Conservation (phyloP, 2,113 vertebrate species). For the Pipa parva region DNA sequence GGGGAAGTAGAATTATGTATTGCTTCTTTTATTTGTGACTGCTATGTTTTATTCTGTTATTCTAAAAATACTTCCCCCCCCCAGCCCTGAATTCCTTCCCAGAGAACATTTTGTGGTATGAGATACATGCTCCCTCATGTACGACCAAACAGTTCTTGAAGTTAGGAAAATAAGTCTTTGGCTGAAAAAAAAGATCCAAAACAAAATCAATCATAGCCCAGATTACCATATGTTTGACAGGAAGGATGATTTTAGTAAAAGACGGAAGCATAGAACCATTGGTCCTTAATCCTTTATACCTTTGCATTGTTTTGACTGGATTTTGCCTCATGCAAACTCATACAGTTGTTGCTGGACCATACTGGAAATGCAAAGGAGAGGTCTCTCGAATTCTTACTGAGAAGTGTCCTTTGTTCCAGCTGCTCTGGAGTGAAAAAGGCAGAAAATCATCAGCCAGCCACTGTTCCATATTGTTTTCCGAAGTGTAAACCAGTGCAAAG, state of each 20-base stretch:
- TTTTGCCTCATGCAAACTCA: conserved; percentile 53
- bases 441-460: conserved; percentile 81
- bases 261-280: conserved; percentile 60
- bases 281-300: conserved; percentile 46
- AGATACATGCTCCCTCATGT: conserved; percentile 46
- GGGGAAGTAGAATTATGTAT: conserved; percentile 48
- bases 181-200: conserved; percentile 48
- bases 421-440: conserved; percentile 74
- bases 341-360: conserved; percentile 76
- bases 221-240: conserved; percentile 35
- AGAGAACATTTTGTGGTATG: conserved; percentile 48
- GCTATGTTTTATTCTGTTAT: conserved; percentile 41
- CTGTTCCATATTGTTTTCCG: conserved; percentile 61
- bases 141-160: conserved; percentile 49
- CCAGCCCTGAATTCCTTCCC: conserved; percentile 54
- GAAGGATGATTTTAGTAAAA: conserved; percentile 52
- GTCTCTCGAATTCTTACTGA: conserved; percentile 80
- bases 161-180: conserved; percentile 56
- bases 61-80: conserved; percentile 55
- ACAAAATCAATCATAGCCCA: conserved; percentile 45
- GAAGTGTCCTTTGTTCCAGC: conserved; percentile 72
- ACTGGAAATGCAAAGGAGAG: conserved; percentile 73
- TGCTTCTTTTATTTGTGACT: conserved; percentile 53
- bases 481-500: conserved; percentile 76
- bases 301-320: conserved; percentile 1